phyloP scores from a whole-genome alignment of 64 coral and sea anemone species.

The Actinia equina region DNA sequence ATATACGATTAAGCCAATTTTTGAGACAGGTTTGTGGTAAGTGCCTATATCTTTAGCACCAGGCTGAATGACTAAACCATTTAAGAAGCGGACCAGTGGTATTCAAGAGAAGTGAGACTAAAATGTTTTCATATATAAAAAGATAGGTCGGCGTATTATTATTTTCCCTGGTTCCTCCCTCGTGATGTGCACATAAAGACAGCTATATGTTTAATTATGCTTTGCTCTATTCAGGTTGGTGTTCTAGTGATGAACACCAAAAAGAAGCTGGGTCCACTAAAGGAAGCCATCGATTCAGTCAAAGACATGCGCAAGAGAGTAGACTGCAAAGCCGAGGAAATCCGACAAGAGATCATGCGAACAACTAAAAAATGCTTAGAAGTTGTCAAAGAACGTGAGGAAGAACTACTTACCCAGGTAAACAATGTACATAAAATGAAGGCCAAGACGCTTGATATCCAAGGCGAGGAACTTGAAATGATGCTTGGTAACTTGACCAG shows the following conservation, averaged over 20 bases:
- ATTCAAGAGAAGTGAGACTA: too few relatives aligned
- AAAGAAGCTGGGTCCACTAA: conserved; percentile 63
- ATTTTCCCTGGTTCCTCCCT: too few relatives aligned
- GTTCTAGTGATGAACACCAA: conserved; percentile 91
- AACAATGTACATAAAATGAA: conserved; percentile 87
- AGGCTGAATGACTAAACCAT: too few relatives aligned
- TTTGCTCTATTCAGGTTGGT: conserved; percentile 48
- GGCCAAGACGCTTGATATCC: conserved; percentile 79
- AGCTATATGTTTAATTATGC: background rate
- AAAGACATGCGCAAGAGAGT: conserved; percentile 64
- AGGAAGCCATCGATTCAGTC: conserved; percentile 76
- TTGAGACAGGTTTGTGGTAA: too few relatives aligned
- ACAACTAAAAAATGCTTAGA: conserved; percentile 45
- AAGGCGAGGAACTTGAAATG: conserved; percentile 55
- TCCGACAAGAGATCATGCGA: conserved; percentile 69
- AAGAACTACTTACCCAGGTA: conserved; percentile 75
- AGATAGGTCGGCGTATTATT: too few relatives aligned
- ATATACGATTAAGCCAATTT: too few relatives aligned
- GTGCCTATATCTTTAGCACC: too few relatives aligned
- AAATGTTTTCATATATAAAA: too few relatives aligned
- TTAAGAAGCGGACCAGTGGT: too few relatives aligned
- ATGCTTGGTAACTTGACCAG: conserved; percentile 84
- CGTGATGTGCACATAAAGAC: background rate
- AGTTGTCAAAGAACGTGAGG: conserved; percentile 81
- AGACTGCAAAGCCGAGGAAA: conserved; percentile 64